Conservation (phyloP, 2,113 vertebrate genomes). For the Oceanites oceanicus region DNA sequence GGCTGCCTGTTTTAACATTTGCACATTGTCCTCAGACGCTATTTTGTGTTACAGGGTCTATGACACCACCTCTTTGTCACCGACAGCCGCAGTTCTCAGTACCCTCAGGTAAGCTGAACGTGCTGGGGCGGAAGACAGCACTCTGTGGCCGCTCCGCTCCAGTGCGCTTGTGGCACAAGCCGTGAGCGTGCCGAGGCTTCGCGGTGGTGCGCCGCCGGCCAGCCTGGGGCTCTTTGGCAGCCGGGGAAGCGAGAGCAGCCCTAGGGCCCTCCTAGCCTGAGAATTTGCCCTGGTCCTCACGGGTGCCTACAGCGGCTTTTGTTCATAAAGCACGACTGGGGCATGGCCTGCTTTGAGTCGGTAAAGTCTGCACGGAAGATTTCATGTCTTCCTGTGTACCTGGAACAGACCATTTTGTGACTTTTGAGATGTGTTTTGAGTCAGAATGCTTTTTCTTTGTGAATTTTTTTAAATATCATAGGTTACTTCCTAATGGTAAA, state of each 20-base stretch:
- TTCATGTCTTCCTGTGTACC: no score
- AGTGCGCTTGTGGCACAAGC: background rate
- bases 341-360: background rate
- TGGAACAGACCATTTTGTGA: background rate
- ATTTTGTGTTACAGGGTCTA: constrained; percentile 76
- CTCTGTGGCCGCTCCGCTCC: fast-evolving
- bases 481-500: background rate
- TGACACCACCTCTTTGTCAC: constrained; percentile 75
- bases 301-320: no score
- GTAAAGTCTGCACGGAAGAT: background rate
- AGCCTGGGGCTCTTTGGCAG: fast-evolving
- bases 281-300: fast-evolving
- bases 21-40: fast-evolving
- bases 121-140: background rate
- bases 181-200: background rate
- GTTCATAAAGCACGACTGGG: fast-evolving
- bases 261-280: fast-evolving
- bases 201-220: fast-evolving
- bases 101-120: constrained; percentile 72
- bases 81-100: constrained; percentile 47
- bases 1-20: fast-evolving
- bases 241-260: background rate
- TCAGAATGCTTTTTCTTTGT: background rate
- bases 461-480: background rate
- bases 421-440: background rate